Evolutionary conservation across 1,140 invertebrate genomes (phyloP).

Genomic region (Pinna nobilis): DNA sequence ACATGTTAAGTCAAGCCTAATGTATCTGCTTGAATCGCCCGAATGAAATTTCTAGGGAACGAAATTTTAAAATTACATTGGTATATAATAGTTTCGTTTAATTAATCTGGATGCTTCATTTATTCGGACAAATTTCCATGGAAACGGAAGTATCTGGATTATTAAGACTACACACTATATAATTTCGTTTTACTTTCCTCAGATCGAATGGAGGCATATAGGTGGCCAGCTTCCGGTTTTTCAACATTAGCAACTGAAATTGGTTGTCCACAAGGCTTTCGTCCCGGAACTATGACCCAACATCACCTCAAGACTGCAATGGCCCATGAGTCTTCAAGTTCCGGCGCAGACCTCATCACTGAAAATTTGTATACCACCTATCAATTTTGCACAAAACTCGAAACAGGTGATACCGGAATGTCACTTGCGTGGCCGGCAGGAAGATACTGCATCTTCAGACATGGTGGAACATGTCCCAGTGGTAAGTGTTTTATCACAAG

Average conservation of each 20-base stretch:
- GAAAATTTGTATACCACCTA: not conserved
- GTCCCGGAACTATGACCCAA: not conserved
- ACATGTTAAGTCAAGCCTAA: too few relatives aligned
- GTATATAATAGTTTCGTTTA: too few relatives aligned
- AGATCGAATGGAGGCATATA: conserved; percentile 4
- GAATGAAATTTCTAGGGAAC: too few relatives aligned
- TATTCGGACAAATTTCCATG: too few relatives aligned
- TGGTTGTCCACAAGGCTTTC: conserved; percentile 9
- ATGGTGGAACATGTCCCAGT: not conserved
- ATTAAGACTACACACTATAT: too few relatives aligned
- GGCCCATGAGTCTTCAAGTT: not conserved
- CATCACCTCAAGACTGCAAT: not conserved
- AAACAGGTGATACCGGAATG: not conserved
- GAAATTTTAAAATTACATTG: too few relatives aligned
- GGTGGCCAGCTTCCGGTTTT: not conserved
- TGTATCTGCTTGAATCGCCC: too few relatives aligned
- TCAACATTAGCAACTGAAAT: not conserved
- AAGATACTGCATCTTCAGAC: conserved; percentile 2
- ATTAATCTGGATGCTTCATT: too few relatives aligned
- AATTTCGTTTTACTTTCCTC: too few relatives aligned
- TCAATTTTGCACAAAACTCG: conserved; percentile 9
- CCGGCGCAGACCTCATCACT: conserved; percentile 4
- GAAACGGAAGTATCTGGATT: too few relatives aligned
- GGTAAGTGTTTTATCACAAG: not conserved
- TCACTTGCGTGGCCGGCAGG: conserved; percentile 7